Percentiles rank a stretch among this genome's conserved stretches.
Evolutionary conservation across 1,140 invertebrate species (phyloP).

Genomic region (Atta cephalotes): DNA sequence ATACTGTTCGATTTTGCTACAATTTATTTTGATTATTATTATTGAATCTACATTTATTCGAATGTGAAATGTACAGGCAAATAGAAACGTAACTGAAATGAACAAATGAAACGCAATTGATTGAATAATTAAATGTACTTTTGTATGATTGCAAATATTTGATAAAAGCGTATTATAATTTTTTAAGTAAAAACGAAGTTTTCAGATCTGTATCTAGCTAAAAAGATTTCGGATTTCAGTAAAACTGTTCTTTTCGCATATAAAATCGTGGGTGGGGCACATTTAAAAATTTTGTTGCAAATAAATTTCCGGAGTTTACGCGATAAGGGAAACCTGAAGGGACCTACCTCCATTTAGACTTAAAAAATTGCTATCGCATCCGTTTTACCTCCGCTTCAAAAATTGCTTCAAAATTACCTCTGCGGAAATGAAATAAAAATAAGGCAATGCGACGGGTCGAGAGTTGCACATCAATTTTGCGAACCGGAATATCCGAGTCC

Average conservation of each 20-base stretch:
- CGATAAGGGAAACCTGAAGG: not conserved
- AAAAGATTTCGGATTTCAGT: too few relatives aligned
- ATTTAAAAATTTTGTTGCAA: not conserved
- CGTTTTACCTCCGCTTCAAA: too few relatives aligned
- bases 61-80: not conserved
- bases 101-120: too few relatives aligned
- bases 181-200: not conserved
- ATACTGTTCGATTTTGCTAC: not conserved
- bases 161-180: not conserved
- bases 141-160: not conserved
- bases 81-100: not conserved
- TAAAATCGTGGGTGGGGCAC: not conserved
- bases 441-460: not conserved
- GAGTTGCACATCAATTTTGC: constrained; percentile 1
- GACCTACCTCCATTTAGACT: not conserved
- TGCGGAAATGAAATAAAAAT: not conserved
- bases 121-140: not conserved
- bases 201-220: too few relatives aligned
- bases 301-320: not conserved
- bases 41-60: not conserved
- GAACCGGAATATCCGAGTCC: constrained; percentile 34
- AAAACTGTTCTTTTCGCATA: too few relatives aligned
- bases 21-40: not conserved
- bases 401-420: not conserved
- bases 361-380: not conserved